Base-by-base conservation (phyloP, 2,113 vertebrate genomes). In the Callocephalon fimbriatum region DNA sequence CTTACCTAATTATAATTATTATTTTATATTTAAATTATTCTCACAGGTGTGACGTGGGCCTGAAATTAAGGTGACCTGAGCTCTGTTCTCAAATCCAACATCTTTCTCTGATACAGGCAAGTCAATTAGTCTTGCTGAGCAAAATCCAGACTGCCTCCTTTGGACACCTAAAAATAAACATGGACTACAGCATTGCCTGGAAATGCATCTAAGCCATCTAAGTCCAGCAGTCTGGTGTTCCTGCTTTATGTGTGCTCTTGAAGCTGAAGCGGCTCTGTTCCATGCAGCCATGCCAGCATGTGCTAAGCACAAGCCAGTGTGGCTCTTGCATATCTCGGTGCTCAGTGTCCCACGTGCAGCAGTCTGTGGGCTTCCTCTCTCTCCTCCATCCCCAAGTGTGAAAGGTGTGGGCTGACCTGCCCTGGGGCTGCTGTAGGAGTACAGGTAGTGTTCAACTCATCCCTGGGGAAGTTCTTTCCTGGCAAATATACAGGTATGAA, bases 1-100 rank as follows among this genome's bases (percentile, higher is more conserved):
- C 12, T 81, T 10, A 78, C 7, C 32, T 59, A 80, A 71, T 15
- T 26, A 66, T 16, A 27, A 44, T 38, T 25, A 61, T 44, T 32
- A 18, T 3, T 53, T 70, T 27, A 21, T 51, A 54, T 25, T 86
- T 76, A 94, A 71, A 42, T 14, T 2, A 83, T 5, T 35, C 38
- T 76, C 5, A 0, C 37, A 83, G 42, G 27, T 1, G 3, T 75
- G 31, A 61, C 0, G 0, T 2, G 1, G 35, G 22, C 45, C 31
- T 73, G 32, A 44, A 65, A 62, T 51, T 56, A 48, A 90, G 53
- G 20, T 44, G 26, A 73, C 9, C 51, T 15, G 27, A 62, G 54
- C 38, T 63, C 42, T 59, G 18, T 25, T 58, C 53, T 58, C 59
- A 80, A 88, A 73, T 12, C 17, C 45, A 73, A 27, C 3, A 17